A percentile compares a stretch with the other conserved stretches of the same genome.
These are phyloP conservation scores for Rhynchomys soricoides DNA, from an alignment of 2,113 vertebrate species.

Conservation along the genomic window DNA sequence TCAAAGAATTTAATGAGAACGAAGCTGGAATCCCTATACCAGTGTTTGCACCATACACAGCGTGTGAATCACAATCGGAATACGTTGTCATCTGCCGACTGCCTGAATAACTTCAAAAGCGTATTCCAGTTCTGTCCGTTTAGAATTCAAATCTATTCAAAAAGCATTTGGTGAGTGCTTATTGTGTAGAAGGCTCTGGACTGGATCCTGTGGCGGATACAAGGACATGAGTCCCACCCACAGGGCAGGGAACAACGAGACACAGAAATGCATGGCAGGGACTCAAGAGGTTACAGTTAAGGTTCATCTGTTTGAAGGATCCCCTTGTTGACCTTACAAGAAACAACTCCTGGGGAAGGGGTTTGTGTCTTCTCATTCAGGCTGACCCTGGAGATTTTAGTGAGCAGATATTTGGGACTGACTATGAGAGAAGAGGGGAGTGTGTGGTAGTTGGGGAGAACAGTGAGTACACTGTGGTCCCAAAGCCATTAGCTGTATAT, in stretches of 20 bases:
- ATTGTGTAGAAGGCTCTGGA: background rate
- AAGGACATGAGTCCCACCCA: background rate
- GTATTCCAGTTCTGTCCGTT: slow-evolving; percentile 1
- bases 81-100: background rate
- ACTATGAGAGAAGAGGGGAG: background rate
- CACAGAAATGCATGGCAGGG: background rate
- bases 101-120: slow-evolving; percentile 1
- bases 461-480: no score
- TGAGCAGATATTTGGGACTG: background rate
- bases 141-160: slow-evolving; percentile 5
- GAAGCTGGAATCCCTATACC: background rate
- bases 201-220: background rate
- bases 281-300: background rate
- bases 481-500: background rate
- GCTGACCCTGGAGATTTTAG: background rate
- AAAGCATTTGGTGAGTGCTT: background rate
- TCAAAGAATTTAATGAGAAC: background rate
- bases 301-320: background rate
- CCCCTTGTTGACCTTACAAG: background rate
- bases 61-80: background rate
- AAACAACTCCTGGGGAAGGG: background rate
- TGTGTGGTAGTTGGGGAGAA: background rate
- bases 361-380: background rate
- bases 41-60: background rate
- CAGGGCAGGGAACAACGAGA: background rate